Evolutionary conservation across 2,113 vertebrate genomes (phyloP), one percentile per base, ranked within the genome.

Genomic region (Pseudonaja textilis): DNA sequence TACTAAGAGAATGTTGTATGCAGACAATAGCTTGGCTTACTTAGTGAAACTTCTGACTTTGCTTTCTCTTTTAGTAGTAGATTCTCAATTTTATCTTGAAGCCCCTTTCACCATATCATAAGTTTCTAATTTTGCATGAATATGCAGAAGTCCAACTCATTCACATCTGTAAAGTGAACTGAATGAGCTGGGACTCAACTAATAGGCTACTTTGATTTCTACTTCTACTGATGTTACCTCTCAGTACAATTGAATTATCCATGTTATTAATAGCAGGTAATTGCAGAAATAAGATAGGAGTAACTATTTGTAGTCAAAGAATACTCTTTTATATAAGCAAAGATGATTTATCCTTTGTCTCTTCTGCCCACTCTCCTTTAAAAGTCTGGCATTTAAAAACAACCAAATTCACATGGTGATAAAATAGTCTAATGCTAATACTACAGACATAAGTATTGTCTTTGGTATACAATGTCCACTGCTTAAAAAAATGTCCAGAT

Each of bases 381-480:
- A 61, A 22, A 50, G n/a, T 22, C 23, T 57, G 64, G 91, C 29
- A 34, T 45, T 50, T 91, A 95, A 94, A 96, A 20, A 90, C 92
- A 94, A 34, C 92, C 93, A 87, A 94, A 96, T 89, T 94, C 91
- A 94, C 90, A 94, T 91, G 95, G 92, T 10, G 69, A 93, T 95
- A 95, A 97, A 96, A 94, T 69, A 87, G 94, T 97, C 95, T 45
- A 42, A 89, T 94, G 93, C 85, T 95, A 93, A 94, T 95, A 94
- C 57, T 34, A 93, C 95, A 94, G 94, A 56, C 64, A 50, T 96
- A 96, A 98, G 97, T 94, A 96, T 97, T 97, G 97, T 99, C 98
- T 99, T 99, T 99, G 98, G 98, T 98, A 98, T 98, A 98, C 96
- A 97, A 98, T 95, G 97, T 96, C 97, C 95, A 95, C 95, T 56